Evolutionary conservation across 2,888 invertebrate genomes (phyloP), one percentile per base, ranked within the genome.

Genomic region (Torymus aiolomorphi): DNA sequence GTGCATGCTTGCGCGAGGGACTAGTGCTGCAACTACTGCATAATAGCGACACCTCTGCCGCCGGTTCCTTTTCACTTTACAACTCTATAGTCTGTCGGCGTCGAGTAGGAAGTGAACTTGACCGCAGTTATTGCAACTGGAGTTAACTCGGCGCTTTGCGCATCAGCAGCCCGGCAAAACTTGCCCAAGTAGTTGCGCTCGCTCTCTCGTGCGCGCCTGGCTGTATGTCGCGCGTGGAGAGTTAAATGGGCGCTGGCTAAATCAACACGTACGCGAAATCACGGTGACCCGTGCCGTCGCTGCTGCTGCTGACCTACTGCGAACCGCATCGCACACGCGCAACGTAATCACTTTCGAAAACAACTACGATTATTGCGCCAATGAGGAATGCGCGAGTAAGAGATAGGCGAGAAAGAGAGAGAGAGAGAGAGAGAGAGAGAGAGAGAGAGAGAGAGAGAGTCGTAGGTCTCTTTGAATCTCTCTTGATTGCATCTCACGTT

Each of bases 191-290:
- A 63, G 69, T 69, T 65, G 42, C 24, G 24, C 24, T 24, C 24
- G 24, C 3, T 24, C 3, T 3, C 24, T 24, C 24, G 2, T 24
- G 24, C 24, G 24, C 24, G 24, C 24, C 24, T 3, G 2, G 3
- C 24, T 24, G 24, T 24, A 24, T 24, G 3, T 3, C 24, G 3
- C 3, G 3, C 24, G 24, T 24, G 24, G 62, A n/a, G 57, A 70
- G 51, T 79, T 70, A 79, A 79, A 70, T 70, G 70, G 42, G 54
- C 49, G 62, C 24, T 49, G 16, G 59, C 51, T 80, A 76, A 80
- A 80, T 80, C 71, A 80, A 80, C 79, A 66, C 66, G 75, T 71
- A 65, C 63, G 74, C 52, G 70, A 70, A 69, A 69, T 79, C 65
- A 14, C 56, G 20, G 13, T 24, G n/a, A 14, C 13, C 5, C 13